Percentiles rank a stretch among this genome's conserved stretches.
Conservation (phyloP, 1,140 invertebrate genomes). For the Apis florea region DNA sequence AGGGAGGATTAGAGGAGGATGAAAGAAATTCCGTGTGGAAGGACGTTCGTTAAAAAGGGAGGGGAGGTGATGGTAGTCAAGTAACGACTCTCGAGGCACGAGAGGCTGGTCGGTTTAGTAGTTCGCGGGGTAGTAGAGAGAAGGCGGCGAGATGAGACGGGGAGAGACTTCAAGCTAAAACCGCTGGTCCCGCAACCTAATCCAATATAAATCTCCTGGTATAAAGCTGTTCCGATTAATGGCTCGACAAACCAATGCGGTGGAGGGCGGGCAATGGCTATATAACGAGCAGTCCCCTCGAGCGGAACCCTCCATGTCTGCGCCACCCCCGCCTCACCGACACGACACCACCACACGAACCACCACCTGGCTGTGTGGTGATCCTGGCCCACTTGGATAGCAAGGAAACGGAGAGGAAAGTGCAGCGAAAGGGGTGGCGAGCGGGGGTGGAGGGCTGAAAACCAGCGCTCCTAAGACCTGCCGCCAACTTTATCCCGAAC, state of each 20-base stretch:
- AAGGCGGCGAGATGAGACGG: conserved; percentile 29
- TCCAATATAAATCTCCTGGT: conserved; percentile 78
- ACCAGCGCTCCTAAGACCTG: conserved; percentile 44
- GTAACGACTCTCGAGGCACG: conserved; percentile 7
- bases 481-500: conserved; percentile 71
- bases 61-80: conserved; percentile 50
- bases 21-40: conserved; percentile 54
- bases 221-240: conserved; percentile 79
- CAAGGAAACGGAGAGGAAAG: conserved; percentile 51
- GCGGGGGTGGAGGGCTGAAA: neutral
- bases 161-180: conserved; percentile 72
- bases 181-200: conserved; percentile 71
- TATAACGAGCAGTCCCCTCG: conserved; percentile 59
- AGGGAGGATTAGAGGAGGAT: neutral
- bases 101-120: neutral
- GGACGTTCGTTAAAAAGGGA: conserved; percentile 63
- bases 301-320: conserved; percentile 46
- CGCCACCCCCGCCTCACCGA: conserved; percentile 61
- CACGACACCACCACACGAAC: conserved; percentile 59
- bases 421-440: neutral
- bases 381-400: conserved; percentile 53
- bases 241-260: conserved; percentile 78
- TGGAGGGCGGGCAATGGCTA: conserved; percentile 68
- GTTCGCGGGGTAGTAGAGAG: neutral
- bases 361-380: conserved; percentile 28